Conservation (phyloP, 2,113 vertebrate species). For the Grammomys dolichurus region DNA sequence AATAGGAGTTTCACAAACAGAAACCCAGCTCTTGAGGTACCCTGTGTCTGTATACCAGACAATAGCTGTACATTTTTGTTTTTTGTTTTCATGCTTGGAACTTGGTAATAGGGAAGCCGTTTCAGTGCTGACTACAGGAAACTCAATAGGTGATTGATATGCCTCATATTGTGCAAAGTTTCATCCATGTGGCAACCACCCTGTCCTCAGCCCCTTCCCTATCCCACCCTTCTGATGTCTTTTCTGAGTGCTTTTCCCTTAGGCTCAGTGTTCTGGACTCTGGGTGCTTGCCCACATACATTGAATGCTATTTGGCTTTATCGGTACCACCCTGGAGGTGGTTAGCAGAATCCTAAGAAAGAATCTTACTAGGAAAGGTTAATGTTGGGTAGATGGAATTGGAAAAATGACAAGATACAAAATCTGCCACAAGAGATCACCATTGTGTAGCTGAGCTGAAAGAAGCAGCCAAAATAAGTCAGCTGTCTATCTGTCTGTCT, state of each 20-base stretch:
- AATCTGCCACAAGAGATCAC: constrained; percentile 34
- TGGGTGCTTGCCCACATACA: neutral
- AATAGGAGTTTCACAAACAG: neutral
- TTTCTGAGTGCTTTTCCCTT: neutral
- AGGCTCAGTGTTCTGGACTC: neutral
- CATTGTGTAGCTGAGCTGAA: too few species aligned
- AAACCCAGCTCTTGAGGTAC: neutral
- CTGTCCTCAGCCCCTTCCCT: neutral
- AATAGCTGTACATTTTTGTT: neutral
- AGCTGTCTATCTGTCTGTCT: neutral
- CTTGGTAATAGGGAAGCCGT: neutral
- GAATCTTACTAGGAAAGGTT: neutral
- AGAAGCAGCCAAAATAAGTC: neutral
- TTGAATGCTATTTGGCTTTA: neutral
- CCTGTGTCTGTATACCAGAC: neutral
- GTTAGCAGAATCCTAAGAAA: neutral
- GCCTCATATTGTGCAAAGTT: neutral
- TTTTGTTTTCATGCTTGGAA: neutral
- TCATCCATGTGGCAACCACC: neutral
- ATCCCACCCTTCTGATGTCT: neutral
- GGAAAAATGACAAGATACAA: neutral
- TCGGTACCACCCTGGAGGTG: neutral
- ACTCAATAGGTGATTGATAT: neutral
- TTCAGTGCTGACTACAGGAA: neutral
- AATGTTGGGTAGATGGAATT: neutral